These are phyloP conservation scores for Chlorops oryzae DNA, from an alignment of 1,140 invertebrate species.

Conservation along the genomic window DNA sequence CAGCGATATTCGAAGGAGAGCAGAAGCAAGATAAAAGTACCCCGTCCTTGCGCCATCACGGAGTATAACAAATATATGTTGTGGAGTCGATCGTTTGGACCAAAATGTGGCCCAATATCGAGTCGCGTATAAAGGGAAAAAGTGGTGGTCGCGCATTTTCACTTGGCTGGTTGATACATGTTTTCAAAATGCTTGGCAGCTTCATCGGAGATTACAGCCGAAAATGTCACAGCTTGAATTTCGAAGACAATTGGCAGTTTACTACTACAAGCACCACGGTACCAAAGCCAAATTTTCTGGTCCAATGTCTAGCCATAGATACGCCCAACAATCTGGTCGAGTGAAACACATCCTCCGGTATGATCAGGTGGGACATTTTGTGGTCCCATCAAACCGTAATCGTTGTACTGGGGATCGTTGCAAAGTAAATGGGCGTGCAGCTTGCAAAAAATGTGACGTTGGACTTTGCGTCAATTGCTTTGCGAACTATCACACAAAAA, in stretches of 20 bases:
- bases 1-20: too few species aligned
- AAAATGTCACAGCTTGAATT: too few species aligned
- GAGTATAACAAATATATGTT: constrained; percentile 33
- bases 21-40: constrained; percentile 10
- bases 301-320: constrained; percentile 2
- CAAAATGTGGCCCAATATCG: constrained; percentile 24
- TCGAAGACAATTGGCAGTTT: too few species aligned
- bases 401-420: constrained; percentile 10
- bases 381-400: constrained; percentile 3
- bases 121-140: constrained; percentile 27
- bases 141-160: constrained; percentile 36
- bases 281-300: too few species aligned
- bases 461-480: constrained; percentile 17
- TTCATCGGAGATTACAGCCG: constrained; percentile 11
- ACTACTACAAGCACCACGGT: too few species aligned
- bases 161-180: constrained; percentile 29
- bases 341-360: constrained; percentile 7
- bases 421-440: constrained; percentile 3
- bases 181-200: constrained; percentile 25
- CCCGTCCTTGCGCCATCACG: constrained; percentile 21
- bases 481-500: constrained; percentile 7
- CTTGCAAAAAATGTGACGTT: constrained; percentile 15
- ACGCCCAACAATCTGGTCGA: background rate
- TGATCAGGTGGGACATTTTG: constrained; percentile 10
- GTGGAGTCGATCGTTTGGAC: constrained; percentile 27